These are phyloP conservation scores for Callorhinus ursinus DNA, from an alignment of 2,113 vertebrate genomes.

Conservation along the genomic window DNA sequence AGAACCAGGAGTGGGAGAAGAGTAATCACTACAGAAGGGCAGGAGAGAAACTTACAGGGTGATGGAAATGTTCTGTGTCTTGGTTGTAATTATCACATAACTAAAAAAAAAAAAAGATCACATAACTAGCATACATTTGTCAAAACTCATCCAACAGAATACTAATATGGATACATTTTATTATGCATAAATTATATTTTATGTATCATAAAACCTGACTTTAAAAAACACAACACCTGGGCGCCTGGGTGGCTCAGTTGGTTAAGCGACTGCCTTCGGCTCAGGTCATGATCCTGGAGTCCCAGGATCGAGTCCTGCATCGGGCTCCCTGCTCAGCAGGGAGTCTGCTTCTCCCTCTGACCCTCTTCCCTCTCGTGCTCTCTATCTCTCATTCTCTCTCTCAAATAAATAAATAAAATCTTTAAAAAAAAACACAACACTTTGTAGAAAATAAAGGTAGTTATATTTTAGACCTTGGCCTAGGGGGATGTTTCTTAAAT, in stretches of 20 bases:
- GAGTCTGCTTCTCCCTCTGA: no score
- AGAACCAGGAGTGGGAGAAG: neutral
- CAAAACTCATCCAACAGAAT: neutral
- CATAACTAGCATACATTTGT: neutral
- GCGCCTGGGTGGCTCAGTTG: no score
- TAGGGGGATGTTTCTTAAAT: neutral
- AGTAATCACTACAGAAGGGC: neutral
- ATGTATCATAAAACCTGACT: neutral
- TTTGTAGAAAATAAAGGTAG: neutral
- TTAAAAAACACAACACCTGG: neutral
- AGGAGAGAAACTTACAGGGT: neutral
- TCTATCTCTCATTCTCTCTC: no score
- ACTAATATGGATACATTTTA: neutral
- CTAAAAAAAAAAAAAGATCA: neutral
- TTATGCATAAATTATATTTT: neutral
- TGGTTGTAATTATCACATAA: neutral
- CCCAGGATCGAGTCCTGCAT: no score
- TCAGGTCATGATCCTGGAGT: no score
- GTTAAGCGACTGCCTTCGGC: no score
- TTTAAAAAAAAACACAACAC: no score
- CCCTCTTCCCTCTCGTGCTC: no score
- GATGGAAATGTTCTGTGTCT: neutral
- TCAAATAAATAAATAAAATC: no score
- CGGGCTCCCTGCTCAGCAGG: no score
- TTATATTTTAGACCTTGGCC: neutral